Evolutionary conservation across 2,888 invertebrate genomes (phyloP), one percentile per base, ranked within the genome.

Genomic region (Patella ulyssiponensis): DNA sequence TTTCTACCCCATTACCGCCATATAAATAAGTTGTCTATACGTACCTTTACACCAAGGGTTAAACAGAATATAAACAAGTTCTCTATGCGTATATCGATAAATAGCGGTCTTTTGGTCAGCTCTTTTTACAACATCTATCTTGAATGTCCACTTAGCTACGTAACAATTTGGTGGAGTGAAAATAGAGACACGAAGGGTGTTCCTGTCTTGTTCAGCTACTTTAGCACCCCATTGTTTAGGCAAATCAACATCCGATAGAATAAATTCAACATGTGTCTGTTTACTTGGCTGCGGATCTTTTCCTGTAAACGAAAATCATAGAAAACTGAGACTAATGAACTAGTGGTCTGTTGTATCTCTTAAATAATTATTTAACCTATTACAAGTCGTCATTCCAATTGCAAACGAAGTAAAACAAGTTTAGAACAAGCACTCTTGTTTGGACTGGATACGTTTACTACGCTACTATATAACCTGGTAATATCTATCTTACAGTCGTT

Each of bases 31-130:
- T 44, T 44, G 5, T 44, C 44, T 9, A 1, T 44, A 64, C 79
- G 73, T 92, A 96, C 96, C 95, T 93, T 94, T 93, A 89, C 96
- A 95, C 97, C 97, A 97, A 0, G 97, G 96, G 92, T 97, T 98
- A 90, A 96, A 97, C 2, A 98, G 93, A 1, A 97, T 92, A 88
- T 95, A 97, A 83, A 97, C 93, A 5, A 76, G 94, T 75, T 94
- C 93, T 79, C 79, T 76, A 64, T 87, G 83, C 17, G 53, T 78
- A 72, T 84, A 83, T 77, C 84, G 81, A 69, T 74, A 83, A 4
- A 85, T 77, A n/a, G 71, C 53, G 1, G 75, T 74, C 9, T 72
- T 75, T 9, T 74, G 79, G 64, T 83, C 80, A 14, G 70, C 78
- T 76, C 77, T 81, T 54, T 83, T 79, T 3, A 87, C 78, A 1